Base-by-base conservation (phyloP, 2,888 invertebrate species). In the Agrotis segetum region DNA sequence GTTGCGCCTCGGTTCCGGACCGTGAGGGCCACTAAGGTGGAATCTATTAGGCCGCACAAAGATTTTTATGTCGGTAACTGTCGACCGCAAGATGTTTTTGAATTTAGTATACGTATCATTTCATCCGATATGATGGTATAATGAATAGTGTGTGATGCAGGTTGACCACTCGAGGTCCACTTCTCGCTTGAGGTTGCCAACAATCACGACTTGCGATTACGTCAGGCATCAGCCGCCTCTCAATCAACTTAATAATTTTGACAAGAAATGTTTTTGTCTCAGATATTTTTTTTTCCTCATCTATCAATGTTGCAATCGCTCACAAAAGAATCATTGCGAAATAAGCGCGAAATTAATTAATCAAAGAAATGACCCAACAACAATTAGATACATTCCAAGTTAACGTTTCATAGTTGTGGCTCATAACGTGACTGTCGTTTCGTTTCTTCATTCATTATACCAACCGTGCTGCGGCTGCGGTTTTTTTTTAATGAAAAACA, bases 401-500 rank as follows among this genome's bases (percentile, higher is more conserved):
- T 24, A 72, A 71, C 60, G 62, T 74, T 80, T 72, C 40, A 56
- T 67, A 72, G 62, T 67, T 56, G 70, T 74, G 60, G 77, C 69
- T 73, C 66, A 67, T 64, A 72, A 79, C 66, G 66, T 71, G 77
- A 63, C 62, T 74, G 79, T 66, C 69, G 72, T 70, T 79, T 85
- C 74, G 82, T 84, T 81, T 77, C 71, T 85, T 81, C 84, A 83
- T 84, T 85, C 84, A 86, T 84, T 82, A n/a, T n/a, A 85, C 68
- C 67, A 62, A 71, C 69, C 72, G 79, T 81, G 71, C 72, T 75
- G 79, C 56, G 72, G 76, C 75, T 78, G 79, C 74, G 75, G 73
- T 83, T 81, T 71, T 86, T 85, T 87, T 84, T 82, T 80, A 82
- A 87, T 88, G 91, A 93, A 94, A 94, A 94, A 88, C 90, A 88